Evolutionary conservation across 2,113 vertebrate species (phyloP).

Genomic region (Leucosticte australis): DNA sequence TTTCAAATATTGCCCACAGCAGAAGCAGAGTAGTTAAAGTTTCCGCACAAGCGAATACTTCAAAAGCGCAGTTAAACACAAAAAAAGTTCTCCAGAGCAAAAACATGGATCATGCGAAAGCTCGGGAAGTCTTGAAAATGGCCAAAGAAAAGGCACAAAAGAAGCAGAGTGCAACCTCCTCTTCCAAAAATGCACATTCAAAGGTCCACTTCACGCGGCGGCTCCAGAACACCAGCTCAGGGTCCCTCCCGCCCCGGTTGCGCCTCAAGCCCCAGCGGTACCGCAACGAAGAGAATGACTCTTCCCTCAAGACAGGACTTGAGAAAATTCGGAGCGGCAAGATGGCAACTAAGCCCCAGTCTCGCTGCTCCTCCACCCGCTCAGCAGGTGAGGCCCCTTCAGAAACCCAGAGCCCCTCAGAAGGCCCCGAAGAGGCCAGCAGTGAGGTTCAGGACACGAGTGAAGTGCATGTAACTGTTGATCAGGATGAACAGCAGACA

Average conservation of each 20-base stretch:
- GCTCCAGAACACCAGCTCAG: constrained; percentile 87
- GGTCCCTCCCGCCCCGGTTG: constrained; percentile 90
- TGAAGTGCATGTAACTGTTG: constrained; percentile 78
- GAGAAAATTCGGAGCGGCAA: constrained; percentile 86
- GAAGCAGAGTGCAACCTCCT: constrained; percentile 81
- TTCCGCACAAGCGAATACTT: constrained; percentile 75
- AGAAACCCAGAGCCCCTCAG: constrained; percentile 79
- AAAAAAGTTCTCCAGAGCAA: constrained; percentile 93
- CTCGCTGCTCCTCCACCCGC: constrained; percentile 82
- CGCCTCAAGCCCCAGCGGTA: constrained; percentile 98
- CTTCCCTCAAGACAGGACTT: constrained; percentile 86
- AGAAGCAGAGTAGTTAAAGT: constrained; percentile 84
- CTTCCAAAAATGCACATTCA: constrained; percentile 84
- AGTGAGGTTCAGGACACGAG: constrained; percentile 81
- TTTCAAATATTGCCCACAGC: constrained; percentile 75
- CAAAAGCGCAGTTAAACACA: constrained; percentile 84
- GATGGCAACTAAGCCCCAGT: constrained; percentile 81
- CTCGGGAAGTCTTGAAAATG: constrained; percentile 88
- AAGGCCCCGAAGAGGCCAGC: constrained; percentile 79
- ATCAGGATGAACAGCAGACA: constrained; percentile 81
- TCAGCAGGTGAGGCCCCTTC: constrained; percentile 85
- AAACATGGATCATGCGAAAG: constrained; percentile 88
- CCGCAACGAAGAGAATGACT: constrained; percentile 92
- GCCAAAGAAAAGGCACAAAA: constrained; percentile 88
- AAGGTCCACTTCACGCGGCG: constrained; percentile 95